Base-by-base conservation (phyloP, 2,113 vertebrate genomes). In the Sarotherodon lohbergeri region DNA sequence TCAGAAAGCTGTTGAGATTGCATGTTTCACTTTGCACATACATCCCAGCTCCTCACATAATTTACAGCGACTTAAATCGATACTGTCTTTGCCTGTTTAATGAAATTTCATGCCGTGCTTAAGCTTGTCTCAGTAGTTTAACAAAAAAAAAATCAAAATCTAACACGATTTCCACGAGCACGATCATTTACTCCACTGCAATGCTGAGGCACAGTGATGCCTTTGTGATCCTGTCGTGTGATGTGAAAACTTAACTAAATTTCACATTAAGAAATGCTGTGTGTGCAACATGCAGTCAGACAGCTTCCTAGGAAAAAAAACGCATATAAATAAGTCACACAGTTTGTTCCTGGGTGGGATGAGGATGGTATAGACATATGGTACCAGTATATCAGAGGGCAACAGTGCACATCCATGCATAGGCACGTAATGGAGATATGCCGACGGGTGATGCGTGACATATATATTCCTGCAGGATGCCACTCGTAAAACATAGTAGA, bases 321-420 rank as follows among this genome's bases (percentile, higher is more conserved):
- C 52, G 66, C 24, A 41, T 46, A 94, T 92, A 46, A 94, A 92
- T 95, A 92, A 94, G 39, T 94, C 66, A 81, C 24, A 3, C 55
- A n/a, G 43, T 22, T 82, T 82, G 48, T 83, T 80, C 24, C 29
- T 6, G 83, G 79, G 32, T 48, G 52, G 82, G 80, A 90, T 5
- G 46, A 90, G 71, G 10, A 52, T 39, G 2, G 36, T 76, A 56
- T n/a, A 81, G 61, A 84, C 86, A 83, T 89, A 89, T 83, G 86
- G 87, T 54, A 80, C 85, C 66, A n/a, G 46, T 78, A 52, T 32
- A 52, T 78, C 73, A 88, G 57, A 78, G 68, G 46, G 32, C 82
- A 68, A 66, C 41, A 50, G 36, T n/a, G 50, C 32, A 83, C 81
- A 86, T 61, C 46, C 91, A 91, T 83, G 82, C 78, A 88, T 24